Evolutionary conservation across 2,797 vertebrate species (phyloP), one percentile per base, ranked within the genome.

Genomic region (Micropoecilia bifurca): DNA sequence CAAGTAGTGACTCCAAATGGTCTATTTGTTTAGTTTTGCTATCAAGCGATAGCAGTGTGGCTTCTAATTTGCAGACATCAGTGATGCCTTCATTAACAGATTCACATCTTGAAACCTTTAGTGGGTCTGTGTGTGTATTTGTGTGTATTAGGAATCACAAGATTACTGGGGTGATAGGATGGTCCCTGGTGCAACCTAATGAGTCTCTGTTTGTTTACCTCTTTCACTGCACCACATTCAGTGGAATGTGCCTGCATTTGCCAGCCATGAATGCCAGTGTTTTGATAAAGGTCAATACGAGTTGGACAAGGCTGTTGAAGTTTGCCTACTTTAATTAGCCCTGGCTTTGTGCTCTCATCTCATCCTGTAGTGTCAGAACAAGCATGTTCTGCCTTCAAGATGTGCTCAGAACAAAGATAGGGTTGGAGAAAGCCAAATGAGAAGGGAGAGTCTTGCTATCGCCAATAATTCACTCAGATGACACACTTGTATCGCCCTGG

Each of bases 271-370:
- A 93, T 91, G 93, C 92, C 93, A 94, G 92, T 90, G 90, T 92
- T 92, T 93, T 93, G 94, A 94, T 94, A 95, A 95, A 96, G 95
- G 95, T 96, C 95, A 95, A 90, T 88, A 93, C 92, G 90, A 92
- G 91, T 86, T 91, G 95, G 93, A 92, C 91, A 92, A 85, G 92
- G 90, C 89, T 63, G 87, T 84, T 87, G 88, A 93, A 93, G 94
- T 95, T 94, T 94, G 92, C 90, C 89, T 87, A 82, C 89, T 92
- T 93, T 95, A 96, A 96, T 96, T 95, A 95, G 91, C 90, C 79
- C 80, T 71, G 90, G 85, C 92, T 91, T 90, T 91, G 88, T 92
- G 88, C 84, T 87, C 87, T 84, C 89, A 39, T 79, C 85, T 92
- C 92, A 83, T 91, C 84, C 77, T 87, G 85, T 81, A 68, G 84